Evolutionary conservation across 53 echinoderm and acorn worm genomes (phyloP).

Genomic region (Temnopleurus reevesii): DNA sequence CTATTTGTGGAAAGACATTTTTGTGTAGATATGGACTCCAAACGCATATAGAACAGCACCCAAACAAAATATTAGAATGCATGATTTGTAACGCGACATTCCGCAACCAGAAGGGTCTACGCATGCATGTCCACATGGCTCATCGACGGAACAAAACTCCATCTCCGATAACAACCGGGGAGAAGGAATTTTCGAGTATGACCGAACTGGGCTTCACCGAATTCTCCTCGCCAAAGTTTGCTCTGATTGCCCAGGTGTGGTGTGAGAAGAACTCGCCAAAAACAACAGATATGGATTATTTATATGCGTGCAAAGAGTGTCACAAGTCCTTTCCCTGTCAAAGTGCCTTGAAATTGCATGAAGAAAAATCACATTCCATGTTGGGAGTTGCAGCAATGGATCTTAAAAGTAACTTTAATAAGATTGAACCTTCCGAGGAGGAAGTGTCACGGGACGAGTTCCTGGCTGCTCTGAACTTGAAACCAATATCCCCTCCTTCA

Average conservation of each 20-base stretch:
- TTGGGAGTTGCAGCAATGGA: neutral
- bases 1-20: conserved; percentile 91
- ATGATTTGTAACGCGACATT: conserved; percentile 78
- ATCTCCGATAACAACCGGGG: neutral
- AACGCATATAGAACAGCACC: conserved; percentile 92
- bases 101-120: conserved; percentile 87
- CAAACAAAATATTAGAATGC: conserved; percentile 81
- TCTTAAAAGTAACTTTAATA: neutral
- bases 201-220: conserved; percentile 84
- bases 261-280: conserved; percentile 85
- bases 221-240: conserved; percentile 90
- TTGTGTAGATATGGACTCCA: conserved; percentile 87
- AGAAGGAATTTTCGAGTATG: conserved; percentile 70
- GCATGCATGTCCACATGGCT: conserved; percentile 96
- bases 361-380: conserved; percentile 49
- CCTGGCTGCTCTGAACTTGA: conserved; percentile 70
- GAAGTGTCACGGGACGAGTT: conserved; percentile 66
- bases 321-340: conserved; percentile 89
- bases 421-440: neutral
- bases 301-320: conserved; percentile 71
- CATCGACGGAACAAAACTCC: conserved; percentile 66
- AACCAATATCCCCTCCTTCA: conserved; percentile 58
- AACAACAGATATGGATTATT: conserved; percentile 57
- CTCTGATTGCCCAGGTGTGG: conserved; percentile 92
- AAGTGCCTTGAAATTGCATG: conserved; percentile 81